These are phyloP conservation scores for Mandrillus leucophaeus DNA, from an alignment of 2,113 vertebrate species.

Conservation along the genomic window DNA sequence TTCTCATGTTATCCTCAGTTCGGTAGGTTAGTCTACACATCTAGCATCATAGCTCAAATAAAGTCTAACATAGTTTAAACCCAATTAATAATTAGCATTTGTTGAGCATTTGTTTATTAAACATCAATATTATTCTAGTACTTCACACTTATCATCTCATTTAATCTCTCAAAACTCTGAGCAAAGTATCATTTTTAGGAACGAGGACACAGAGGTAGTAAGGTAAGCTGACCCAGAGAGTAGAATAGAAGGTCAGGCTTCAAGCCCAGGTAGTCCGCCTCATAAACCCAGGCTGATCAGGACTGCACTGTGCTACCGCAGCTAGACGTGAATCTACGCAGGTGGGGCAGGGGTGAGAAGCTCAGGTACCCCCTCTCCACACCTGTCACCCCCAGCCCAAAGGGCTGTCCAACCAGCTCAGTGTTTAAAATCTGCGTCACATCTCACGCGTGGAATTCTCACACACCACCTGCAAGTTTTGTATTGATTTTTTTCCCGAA, in stretches of 20 bases:
- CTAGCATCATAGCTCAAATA: neutral
- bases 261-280: neutral
- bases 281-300: neutral
- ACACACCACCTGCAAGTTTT: neutral
- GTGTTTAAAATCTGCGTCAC: neutral
- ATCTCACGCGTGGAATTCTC: neutral
- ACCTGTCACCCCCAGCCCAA: neutral
- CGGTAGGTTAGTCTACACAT: neutral
- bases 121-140: neutral
- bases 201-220: neutral
- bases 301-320: neutral
- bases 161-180: neutral
- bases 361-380: neutral
- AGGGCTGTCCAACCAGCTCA: neutral
- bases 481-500: neutral
- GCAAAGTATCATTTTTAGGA: neutral
- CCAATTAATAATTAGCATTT: neutral
- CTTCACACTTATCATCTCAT: neutral
- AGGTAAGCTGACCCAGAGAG: neutral
- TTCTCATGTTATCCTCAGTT: neutral
- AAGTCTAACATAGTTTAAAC: neutral
- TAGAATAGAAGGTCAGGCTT: neutral
- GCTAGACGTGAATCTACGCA: neutral
- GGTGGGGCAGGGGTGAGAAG: neutral
- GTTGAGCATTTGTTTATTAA: neutral